Base-by-base conservation (phyloP, 2,113 vertebrate genomes). In the Platanista minor region DNA sequence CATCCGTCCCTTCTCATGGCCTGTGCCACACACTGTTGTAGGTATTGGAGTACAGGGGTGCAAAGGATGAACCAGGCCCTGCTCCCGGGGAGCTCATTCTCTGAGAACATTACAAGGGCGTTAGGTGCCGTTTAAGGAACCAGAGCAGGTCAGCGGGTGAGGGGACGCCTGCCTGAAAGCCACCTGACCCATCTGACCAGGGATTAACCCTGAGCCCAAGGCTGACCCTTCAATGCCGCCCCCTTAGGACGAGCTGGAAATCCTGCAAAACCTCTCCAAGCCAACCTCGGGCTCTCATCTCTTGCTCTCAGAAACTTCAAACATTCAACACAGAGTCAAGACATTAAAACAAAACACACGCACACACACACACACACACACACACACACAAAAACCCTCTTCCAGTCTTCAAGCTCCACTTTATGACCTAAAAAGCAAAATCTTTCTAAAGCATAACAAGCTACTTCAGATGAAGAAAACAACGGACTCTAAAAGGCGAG, bases 1-100 rank as follows among this genome's bases (percentile, higher is more conserved):
- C 64, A 6, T 3, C 39, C 29, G 0, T 52, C n/a, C 15, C 3
- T 21, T 14, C n/a, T 0, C 0, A 1, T 0, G 5, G 54, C 43
- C 29, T 3, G 69, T 3, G 57, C 61, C 49, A 12, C 13, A 2
- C 6, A 2, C 71, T 13, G 12, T 2, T 4, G 13, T 0, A 49
- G 12, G 23, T 1, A 0, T 2, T 0, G 0, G 33, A 54, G 69
- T 33, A 8, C 31, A 5, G 77, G 36, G 3, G 6, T 4, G 11
- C 41, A 2, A 20, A 41, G 57, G 12, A 10, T 5, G 1, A 33
- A 5, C 1, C 2, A 52, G 46, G 29, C 21, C n/a, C 82, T 89
- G 14, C 31, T 49, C 11, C 57, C 43, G 1, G 2, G 36, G 69
- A 39, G 9, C 36, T 49, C 15, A 14, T 12, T 1, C 12, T 4